Conservation (phyloP, 2,113 vertebrate genomes). For the Datnioides undecimradiatus region DNA sequence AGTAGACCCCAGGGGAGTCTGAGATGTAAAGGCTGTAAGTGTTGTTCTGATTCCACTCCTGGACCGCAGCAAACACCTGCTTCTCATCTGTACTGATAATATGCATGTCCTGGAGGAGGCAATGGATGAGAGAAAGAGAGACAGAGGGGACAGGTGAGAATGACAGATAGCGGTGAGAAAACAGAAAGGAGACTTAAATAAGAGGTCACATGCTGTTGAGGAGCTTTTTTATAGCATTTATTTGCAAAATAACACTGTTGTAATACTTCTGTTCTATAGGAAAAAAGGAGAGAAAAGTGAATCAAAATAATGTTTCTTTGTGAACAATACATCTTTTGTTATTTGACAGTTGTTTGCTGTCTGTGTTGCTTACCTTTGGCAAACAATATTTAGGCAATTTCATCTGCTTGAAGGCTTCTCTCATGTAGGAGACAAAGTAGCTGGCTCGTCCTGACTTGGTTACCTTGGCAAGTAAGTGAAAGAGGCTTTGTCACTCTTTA, state of each 20-base stretch:
- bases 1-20: slow-evolving; percentile 91
- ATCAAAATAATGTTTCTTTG: neutral
- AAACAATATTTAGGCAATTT: slow-evolving; percentile 96
- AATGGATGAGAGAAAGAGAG: neutral
- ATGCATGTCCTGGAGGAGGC: slow-evolving; percentile 92
- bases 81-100: slow-evolving; percentile 97
- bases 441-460: slow-evolving; percentile 94
- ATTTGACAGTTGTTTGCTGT: slow-evolving; percentile 1
- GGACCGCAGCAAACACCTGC: slow-evolving; percentile 95
- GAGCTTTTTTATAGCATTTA: slow-evolving; percentile 16
- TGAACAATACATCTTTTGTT: slow-evolving; percentile 1
- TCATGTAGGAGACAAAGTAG: slow-evolving; percentile 97
- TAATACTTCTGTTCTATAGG: neutral
- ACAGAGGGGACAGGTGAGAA: slow-evolving; percentile 16
- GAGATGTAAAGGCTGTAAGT: slow-evolving; percentile 97
- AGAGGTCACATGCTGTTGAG: neutral
- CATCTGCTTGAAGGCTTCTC: slow-evolving; percentile 93
- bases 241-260: slow-evolving; percentile 4
- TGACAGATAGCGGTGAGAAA: slow-evolving; percentile 9
- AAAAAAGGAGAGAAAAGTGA: slow-evolving; percentile 4
- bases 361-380: slow-evolving; percentile 89
- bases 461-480: slow-evolving; percentile 83
- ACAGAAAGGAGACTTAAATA: slow-evolving; percentile 9
- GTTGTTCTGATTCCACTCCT: slow-evolving; percentile 98
- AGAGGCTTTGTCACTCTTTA: slow-evolving; percentile 40